Percentiles rank a stretch among this genome's conserved stretches.
Evolutionary conservation across 2,113 vertebrate species (phyloP).

Genomic region (Zosterops japonicus): DNA sequence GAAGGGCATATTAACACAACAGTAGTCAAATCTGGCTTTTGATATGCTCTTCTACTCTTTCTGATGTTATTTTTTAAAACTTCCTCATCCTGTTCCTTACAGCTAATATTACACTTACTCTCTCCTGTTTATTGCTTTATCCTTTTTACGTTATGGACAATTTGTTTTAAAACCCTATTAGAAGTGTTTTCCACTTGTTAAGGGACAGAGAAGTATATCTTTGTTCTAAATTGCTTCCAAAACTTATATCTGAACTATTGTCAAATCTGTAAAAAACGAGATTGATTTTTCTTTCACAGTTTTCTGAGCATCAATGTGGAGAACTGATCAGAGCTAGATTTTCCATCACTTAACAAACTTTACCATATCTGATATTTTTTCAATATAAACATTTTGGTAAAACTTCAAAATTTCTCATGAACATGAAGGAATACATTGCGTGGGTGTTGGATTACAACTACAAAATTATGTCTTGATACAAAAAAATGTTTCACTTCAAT

Average conservation of each 20-base stretch:
- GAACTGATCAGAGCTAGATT: not conserved
- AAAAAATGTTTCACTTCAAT: not conserved
- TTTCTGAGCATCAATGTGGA: not conserved
- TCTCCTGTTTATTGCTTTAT: not conserved
- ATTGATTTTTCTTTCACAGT: not conserved
- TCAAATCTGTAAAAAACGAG: not conserved
- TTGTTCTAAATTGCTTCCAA: not conserved
- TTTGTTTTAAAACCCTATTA: not conserved
- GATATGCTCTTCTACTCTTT: not conserved
- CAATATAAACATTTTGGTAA: not conserved
- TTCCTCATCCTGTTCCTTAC: not conserved
- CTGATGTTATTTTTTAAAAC: not conserved
- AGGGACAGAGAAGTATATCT: not conserved
- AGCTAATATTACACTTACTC: not conserved
- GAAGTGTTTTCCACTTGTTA: not conserved
- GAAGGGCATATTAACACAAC: not conserved
- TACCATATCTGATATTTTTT: not conserved
- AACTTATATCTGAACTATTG: not conserved
- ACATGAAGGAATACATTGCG: not conserved
- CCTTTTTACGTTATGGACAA: not conserved
- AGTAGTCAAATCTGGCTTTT: not conserved
- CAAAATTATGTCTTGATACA: not conserved
- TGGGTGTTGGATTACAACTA: not conserved
- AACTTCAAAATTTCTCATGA: not conserved
- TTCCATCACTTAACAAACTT: not conserved